Percentiles rank a stretch among this genome's conserved stretches.
Conservation (phyloP, 2,797 vertebrate species). For the Micropoecilia bifurca region DNA sequence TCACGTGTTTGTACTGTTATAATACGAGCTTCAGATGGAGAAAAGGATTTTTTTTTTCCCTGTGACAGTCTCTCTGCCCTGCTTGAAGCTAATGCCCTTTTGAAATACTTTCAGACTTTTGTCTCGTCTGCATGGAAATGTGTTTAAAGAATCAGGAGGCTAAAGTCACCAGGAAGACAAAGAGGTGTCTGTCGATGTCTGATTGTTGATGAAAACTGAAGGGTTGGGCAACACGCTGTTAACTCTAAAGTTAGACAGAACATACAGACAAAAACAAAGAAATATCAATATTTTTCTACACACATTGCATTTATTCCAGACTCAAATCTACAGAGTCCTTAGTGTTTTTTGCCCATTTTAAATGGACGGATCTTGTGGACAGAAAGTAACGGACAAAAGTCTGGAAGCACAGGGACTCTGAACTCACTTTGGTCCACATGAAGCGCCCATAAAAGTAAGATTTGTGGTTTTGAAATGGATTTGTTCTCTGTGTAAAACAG, state of each 20-base stretch:
- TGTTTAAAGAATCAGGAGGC: background rate
- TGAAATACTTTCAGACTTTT: background rate
- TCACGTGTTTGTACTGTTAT: background rate
- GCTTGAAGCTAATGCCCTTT: background rate
- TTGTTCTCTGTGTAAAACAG: background rate
- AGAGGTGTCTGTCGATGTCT: background rate
- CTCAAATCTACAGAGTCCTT: background rate
- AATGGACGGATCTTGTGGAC: background rate
- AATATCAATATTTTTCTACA: background rate
- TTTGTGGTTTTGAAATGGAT: background rate
- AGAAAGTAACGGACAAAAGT: background rate
- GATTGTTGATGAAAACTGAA: background rate
- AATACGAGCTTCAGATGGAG: background rate
- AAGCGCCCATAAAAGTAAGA: background rate
- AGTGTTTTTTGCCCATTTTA: background rate
- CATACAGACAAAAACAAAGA: background rate
- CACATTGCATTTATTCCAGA: background rate
- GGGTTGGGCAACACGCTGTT: background rate
- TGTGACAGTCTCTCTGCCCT: background rate
- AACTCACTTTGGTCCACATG: background rate
- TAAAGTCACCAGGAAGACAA: background rate
- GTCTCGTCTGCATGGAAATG: background rate
- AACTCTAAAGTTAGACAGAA: background rate
- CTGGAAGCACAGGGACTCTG: background rate
- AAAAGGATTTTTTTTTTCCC: background rate